Evolutionary conservation across 1,140 invertebrate species (phyloP), one percentile per base, ranked within the genome.

Genomic region (Drosophila grimshawi): DNA sequence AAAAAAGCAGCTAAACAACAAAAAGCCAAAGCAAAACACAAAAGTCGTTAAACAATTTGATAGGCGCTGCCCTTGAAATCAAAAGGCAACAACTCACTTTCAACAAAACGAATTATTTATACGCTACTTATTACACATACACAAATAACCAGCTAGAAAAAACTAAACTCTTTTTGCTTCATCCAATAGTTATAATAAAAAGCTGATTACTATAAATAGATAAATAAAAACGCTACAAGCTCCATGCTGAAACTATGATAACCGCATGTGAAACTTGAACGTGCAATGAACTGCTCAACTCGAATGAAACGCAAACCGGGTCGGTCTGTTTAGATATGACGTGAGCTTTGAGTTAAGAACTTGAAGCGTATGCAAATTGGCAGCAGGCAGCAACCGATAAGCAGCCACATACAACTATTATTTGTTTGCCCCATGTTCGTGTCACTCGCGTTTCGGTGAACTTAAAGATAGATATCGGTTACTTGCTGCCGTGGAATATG

Each of bases 31-130:
- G 46, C 68, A 49, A 71, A 65, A 56, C 32, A 56, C 7, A 85
- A 83, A 83, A 73, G 79, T 86, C 71, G 78, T 86, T 83, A 70
- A 88, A 83, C 80, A 88, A 88, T 88, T 83, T 88, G 80, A 88
- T 88, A 88, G 53, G 83, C 39, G 45, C 39, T 85, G 81, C 78
- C 83, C 83, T 86, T 86, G 83, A 86, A 77, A 78, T 70, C 29
- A 71, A 63, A 57, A n/a, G 68, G 33, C 32, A 55, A 55, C 37
- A 61, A 63, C 41, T 55, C n/a, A 45, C 33, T 33, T 56, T 45
- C 33, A 33, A 19, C n/a, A 63, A 56, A 52, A 45, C 46, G 56
- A 52, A 64, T 59, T 6, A 41, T 29, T 32, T 37, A 66, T 65
- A 43, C 53, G 7, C 46, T 63, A 32, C 27, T 4, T 46, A 6